A percentile compares a stretch with the other conserved stretches of the same genome.
Evolutionary conservation across 2,888 invertebrate genomes (phyloP).

Genomic region (Nemurella pictetii): DNA sequence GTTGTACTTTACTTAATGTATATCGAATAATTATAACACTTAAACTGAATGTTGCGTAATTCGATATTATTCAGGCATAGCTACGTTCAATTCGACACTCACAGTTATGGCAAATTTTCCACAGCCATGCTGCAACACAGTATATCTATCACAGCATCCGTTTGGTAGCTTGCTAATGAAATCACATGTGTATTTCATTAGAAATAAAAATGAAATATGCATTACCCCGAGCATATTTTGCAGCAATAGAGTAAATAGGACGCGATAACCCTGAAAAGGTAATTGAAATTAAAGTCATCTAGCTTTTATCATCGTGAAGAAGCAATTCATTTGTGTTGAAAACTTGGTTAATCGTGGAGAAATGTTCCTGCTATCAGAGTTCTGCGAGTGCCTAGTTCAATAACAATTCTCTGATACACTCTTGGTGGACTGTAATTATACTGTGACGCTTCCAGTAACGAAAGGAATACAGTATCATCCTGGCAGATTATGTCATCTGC

Average conservation of each 20-base stretch:
- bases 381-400: too few relatives aligned
- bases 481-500: too few relatives aligned
- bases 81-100: background rate
- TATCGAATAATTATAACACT: background rate
- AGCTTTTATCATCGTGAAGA: background rate
- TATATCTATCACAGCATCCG: slow-evolving; percentile 6
- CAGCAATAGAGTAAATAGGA: background rate
- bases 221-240: background rate
- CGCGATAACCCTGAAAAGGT: background rate
- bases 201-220: background rate
- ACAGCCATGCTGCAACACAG: background rate
- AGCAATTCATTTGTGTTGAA: background rate
- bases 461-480: too few relatives aligned
- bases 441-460: too few relatives aligned
- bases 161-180: too few relatives aligned
- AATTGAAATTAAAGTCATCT: background rate
- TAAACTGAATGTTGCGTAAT: background rate
- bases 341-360: too few relatives aligned
- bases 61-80: background rate
- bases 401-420: too few relatives aligned
- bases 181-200: too few relatives aligned
- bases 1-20: background rate
- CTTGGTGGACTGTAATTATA: too few relatives aligned
- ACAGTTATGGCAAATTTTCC: background rate
- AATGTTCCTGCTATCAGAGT: too few relatives aligned